phyloP scores from a whole-genome alignment of 2,113 vertebrate species.

The Promerops cafer region DNA sequence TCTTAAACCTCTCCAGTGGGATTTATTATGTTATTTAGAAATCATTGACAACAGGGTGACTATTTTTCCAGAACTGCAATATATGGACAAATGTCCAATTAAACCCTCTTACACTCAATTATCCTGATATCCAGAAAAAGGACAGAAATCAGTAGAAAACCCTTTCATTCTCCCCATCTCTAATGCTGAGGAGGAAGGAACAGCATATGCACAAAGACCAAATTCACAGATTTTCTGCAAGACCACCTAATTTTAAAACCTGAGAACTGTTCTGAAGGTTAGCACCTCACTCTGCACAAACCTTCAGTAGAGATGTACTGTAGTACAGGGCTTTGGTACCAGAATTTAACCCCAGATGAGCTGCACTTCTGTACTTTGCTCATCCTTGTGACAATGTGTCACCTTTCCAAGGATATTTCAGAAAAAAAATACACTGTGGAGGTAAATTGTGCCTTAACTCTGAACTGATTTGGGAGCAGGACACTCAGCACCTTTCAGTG shows the following conservation, averaged over 20 bases:
- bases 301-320: neutral
- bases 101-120: neutral
- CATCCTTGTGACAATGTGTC: neutral
- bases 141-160: neutral
- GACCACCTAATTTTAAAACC: neutral
- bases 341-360: neutral
- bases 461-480: neutral
- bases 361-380: neutral
- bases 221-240: neutral
- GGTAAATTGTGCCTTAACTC: neutral
- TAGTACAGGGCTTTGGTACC: neutral
- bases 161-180: neutral
- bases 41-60: neutral
- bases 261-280: neutral
- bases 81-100: neutral
- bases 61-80: neutral
- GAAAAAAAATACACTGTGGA: neutral
- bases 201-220: neutral
- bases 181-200: neutral
- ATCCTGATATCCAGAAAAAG: neutral
- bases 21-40: neutral
- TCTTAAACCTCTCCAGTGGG: neutral
- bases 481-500: neutral
- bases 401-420: neutral
- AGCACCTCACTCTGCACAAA: neutral